Base-by-base conservation (phyloP, 2,888 invertebrate species). In the Mesochorus sp. region DNA sequence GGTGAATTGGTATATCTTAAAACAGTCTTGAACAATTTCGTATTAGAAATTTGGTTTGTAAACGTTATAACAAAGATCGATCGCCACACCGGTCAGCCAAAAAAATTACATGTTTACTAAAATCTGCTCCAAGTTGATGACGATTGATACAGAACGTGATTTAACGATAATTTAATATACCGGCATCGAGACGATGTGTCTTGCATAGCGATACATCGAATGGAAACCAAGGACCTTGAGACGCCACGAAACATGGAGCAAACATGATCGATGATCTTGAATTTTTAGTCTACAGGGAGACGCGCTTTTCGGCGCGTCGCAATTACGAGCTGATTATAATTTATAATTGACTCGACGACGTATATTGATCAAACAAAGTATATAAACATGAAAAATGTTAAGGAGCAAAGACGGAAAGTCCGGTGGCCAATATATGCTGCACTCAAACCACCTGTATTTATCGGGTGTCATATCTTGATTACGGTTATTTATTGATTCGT, bases 271-370 rank as follows among this genome's bases (percentile, higher is more conserved):
- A 75, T 26, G 57, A 68, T 72, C 49, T 71, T 68, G 75, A 75
- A 79, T 75, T 71, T 66, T 72, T 53, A 44, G 74, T 55, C 37
- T 47, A 55, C 61, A 37, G 31, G 28, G 42, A 28, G 17, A 34
- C 37, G 28, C n/a, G n/a, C 37, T 44, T 24, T 42, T 10, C 39
- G 28, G 14, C n/a, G 47, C 26, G 55, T 37, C 64, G 68, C 24
- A 68, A 59, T 80, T 73, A 51, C 61, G n/a, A 31, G 21, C 53
- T 42, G 24, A 76, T 79, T 79, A 51, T 64, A 68, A 64, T 73
- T 62, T 72, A 28, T 64, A 73, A 70, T 76, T 55, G 17, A 61
- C 28, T 67, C 19, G 37, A 34, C 26, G 70, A 49, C 34, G 47
- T 14, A 21, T 17, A 37, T 66, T 19, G 24, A 31, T 42, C 39